Conservation (phyloP, 2,113 vertebrate species). For the Perognathus longimembris region DNA sequence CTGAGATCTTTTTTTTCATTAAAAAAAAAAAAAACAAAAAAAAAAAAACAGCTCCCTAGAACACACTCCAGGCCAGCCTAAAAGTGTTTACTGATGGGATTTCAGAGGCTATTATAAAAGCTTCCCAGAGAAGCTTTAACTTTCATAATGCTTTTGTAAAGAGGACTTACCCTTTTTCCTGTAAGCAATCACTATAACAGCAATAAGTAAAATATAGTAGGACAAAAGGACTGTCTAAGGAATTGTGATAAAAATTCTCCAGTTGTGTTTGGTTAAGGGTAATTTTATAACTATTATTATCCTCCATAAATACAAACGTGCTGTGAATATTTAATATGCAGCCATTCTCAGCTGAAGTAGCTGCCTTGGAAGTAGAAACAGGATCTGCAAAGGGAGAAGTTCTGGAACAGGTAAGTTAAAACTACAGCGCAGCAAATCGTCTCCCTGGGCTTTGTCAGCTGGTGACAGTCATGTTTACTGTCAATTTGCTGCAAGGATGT, state of each 20-base stretch:
- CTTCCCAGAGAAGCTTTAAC: too few relatives aligned
- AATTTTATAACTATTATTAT: not conserved
- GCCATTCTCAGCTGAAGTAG: conserved; percentile 4
- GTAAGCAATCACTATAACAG: not conserved
- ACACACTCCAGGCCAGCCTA: not conserved
- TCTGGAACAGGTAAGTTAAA: conserved; percentile 51
- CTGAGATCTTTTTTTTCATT: too few relatives aligned
- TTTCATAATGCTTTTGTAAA: not conserved
- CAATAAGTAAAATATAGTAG: not conserved
- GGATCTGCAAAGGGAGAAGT: conserved; percentile 33
- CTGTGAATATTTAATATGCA: conserved; percentile 44
- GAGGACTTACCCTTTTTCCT: not conserved
- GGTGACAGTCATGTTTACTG: conserved; percentile 12
- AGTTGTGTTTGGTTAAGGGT: not conserved
- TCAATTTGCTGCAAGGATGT: conserved; percentile 24
- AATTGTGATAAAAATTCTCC: not conserved
- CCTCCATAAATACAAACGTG: not conserved
- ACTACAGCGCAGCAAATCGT: conserved; percentile 38
- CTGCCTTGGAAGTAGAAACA: conserved; percentile 38
- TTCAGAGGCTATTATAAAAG: not conserved
- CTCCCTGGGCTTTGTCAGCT: not conserved
- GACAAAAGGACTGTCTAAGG: not conserved
- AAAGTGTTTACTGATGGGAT: not conserved
- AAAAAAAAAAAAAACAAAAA: not conserved
- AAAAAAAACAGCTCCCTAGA: not conserved